Base-by-base conservation (phyloP, 2,888 invertebrate species). In the Trichopoda pennipes region DNA sequence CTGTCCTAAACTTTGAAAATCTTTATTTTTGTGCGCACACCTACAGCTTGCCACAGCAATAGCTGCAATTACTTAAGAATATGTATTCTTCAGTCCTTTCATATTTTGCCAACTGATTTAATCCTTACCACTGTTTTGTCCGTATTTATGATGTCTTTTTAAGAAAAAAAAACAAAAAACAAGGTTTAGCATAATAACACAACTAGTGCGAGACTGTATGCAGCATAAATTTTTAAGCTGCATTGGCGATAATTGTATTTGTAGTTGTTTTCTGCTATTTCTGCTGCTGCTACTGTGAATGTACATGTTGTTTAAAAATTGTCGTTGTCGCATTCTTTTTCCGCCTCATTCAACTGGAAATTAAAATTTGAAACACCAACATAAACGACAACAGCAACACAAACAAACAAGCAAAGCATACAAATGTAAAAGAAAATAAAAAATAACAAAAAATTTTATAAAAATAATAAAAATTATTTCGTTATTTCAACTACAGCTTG, bases 291-390 rank as follows among this genome's bases (percentile, higher is more conserved):
- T 66, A 66, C 4, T 79, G 72, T 19, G 68, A 55, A 66, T 42
- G 42, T 47, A 47, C 19, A 61, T 79, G 53, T 73, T 68, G 68
- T 79, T 79, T 61, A 35, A 38, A 80, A 63, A 61, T 35, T 76
- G 64, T 72, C 70, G 76, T 76, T 55, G 66, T 80, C 70, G 70
- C 70, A 61, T 76, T 61, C 55, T 74, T 80, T 80, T 80, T 76
- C 80, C 64, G 64, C 70, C 70, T 80, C 80, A 80, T 70, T 80
- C 76, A 76, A 76, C 75, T 80, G 80, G 70, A 76, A 76, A 76
- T 75, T 80, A 60, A 73, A 73, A 74, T 74, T 73, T 79, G 38
- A 68, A 74, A 79, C 55, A 51, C 10, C 38, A 38, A 10, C 38
- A 38, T 2, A 10, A 38, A 44, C 42, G 56, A 28, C 44, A 63